These are phyloP conservation scores for Callipepla squamata DNA, from an alignment of 2,113 vertebrate genomes.

Conservation along the genomic window DNA sequence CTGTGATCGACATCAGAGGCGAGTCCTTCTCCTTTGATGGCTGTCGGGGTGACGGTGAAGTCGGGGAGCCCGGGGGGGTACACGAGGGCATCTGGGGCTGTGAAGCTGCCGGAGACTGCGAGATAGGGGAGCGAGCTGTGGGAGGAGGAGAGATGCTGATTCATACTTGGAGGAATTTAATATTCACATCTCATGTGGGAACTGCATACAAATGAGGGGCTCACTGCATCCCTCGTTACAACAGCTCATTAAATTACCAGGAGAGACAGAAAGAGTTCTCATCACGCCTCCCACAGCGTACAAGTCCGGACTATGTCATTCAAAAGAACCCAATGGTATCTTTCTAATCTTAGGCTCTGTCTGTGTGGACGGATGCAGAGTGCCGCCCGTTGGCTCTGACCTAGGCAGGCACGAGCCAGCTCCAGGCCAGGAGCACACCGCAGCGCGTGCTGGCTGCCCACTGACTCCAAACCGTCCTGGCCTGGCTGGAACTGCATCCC, in stretches of 20 bases:
- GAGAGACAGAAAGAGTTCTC: constrained; percentile 51
- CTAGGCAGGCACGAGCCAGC: neutral
- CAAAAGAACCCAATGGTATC: constrained; percentile 5
- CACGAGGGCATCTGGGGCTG: neutral
- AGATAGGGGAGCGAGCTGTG: constrained; percentile 27
- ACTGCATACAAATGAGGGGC: constrained; percentile 63
- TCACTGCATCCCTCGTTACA: constrained; percentile 57
- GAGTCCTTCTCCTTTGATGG: neutral
- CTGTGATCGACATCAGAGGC: neutral
- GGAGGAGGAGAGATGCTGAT: constrained; percentile 60
- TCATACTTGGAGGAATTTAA: constrained; percentile 64
- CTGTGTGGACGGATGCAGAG: neutral
- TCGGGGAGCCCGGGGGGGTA: neutral
- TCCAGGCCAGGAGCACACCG: neutral
- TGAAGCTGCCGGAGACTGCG: neutral
- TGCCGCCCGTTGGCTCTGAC: neutral
- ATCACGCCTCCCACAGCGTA: constrained; percentile 52
- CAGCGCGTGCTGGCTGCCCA: accelerated
- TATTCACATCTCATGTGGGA: constrained; percentile 61
- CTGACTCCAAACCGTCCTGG: neutral
- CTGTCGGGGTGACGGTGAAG: neutral
- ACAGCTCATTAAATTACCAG: constrained; percentile 65
- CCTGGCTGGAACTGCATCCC: neutral
- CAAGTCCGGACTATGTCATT: constrained; percentile 38
- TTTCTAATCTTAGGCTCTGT: constrained; percentile 15